Evolutionary conservation across 2,797 vertebrate genomes (phyloP).

Genomic region (Tokudaia muenninki): DNA sequence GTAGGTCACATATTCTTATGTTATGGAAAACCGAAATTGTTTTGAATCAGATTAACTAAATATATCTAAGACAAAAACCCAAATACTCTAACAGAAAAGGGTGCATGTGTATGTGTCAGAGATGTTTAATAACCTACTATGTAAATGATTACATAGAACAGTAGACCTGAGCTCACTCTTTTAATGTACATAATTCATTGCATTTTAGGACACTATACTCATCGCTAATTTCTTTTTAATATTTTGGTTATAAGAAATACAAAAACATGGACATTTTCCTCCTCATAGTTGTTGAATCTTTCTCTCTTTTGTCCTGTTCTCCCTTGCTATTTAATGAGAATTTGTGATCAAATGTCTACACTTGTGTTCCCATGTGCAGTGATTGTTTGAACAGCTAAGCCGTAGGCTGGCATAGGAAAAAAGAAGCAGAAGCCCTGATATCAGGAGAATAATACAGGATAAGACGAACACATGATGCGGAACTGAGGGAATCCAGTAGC

Average conservation of each 20-base stretch:
- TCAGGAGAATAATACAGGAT: constrained; percentile 7
- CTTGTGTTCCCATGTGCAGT: neutral
- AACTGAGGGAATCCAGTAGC: constrained; percentile 57
- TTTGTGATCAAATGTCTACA: neutral
- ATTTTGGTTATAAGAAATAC: neutral
- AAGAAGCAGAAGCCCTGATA: neutral
- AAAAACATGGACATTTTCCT: neutral
- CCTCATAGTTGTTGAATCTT: neutral
- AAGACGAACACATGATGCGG: neutral
- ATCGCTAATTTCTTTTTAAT: neutral
- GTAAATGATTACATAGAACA: neutral
- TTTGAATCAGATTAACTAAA: constrained; percentile 8
- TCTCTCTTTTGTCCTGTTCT: neutral
- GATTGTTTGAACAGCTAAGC: constrained; percentile 35
- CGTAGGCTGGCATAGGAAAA: neutral
- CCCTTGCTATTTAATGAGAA: neutral
- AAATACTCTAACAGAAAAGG: neutral
- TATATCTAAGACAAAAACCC: neutral
- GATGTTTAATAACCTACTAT: neutral
- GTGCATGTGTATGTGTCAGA: neutral
- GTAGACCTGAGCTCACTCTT: neutral
- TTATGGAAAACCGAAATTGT: neutral
- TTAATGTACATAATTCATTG: neutral
- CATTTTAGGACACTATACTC: neutral
- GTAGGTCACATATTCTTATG: too few species aligned